Percentiles rank a stretch among this genome's conserved stretches.
Conservation (phyloP, 2,113 vertebrate genomes). For the Percina caprodes region DNA sequence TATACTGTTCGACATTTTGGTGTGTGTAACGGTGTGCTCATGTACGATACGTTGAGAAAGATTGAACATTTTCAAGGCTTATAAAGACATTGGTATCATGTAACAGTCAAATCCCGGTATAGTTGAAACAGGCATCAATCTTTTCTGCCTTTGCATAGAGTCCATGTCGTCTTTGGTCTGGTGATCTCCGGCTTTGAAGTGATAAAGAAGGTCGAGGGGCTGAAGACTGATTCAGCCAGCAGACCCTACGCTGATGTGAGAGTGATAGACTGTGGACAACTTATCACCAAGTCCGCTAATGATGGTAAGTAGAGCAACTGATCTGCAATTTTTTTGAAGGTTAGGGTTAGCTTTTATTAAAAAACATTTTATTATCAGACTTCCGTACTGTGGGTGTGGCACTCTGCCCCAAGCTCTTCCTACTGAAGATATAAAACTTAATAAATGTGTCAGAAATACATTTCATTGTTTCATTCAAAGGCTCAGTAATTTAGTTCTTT, state of each 20-base stretch:
- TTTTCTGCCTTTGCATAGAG: conserved; percentile 79
- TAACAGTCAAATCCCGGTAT: too few relatives aligned
- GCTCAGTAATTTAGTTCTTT: neutral
- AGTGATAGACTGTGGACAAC: conserved; percentile 95
- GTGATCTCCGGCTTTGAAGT: conserved; percentile 98
- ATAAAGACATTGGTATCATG: neutral
- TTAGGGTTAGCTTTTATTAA: neutral
- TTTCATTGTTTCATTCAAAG: neutral
- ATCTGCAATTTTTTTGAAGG: neutral
- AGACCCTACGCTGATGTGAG: conserved; percentile 96
- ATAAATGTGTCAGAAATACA: neutral
- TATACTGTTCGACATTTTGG: too few relatives aligned
- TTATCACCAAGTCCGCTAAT: conserved; percentile 91
- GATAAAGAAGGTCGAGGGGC: conserved; percentile 95
- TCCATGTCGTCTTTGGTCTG: conserved; percentile 97
- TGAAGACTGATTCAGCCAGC: conserved; percentile 96
- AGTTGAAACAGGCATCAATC: neutral
- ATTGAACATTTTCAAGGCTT: neutral
- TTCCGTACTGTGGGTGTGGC: neutral
- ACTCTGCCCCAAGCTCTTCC: neutral
- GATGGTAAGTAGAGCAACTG: conserved; percentile 84
- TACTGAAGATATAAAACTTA: neutral
- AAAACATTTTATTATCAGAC: neutral
- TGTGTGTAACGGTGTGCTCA: neutral
- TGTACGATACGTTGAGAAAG: neutral